A percentile compares a stretch with the other conserved stretches of the same genome.
Conservation (phyloP, 1,140 invertebrate genomes). For the Drosophila nikananu region DNA sequence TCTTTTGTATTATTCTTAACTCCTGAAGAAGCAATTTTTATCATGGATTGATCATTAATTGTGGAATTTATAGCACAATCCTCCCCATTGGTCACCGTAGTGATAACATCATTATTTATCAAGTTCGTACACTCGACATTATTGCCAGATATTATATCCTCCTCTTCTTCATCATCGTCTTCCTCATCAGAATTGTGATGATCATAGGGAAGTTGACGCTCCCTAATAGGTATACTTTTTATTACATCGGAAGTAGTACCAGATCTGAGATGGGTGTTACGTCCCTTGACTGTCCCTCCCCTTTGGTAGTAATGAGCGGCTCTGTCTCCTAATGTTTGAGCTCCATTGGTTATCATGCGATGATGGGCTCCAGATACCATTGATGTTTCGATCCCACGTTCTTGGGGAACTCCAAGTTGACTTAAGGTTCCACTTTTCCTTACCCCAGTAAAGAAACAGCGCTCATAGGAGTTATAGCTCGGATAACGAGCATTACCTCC, state of each 20-base stretch:
- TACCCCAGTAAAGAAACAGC: conserved; percentile 63
- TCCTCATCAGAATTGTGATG: conserved; percentile 64
- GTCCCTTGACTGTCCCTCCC: conserved; percentile 4
- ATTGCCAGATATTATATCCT: conserved; percentile 69
- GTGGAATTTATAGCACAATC: conserved; percentile 18
- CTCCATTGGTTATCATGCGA: conserved; percentile 26
- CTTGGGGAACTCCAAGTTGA: conserved; percentile 55
- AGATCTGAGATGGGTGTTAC: conserved; percentile 13
- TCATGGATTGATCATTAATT: conserved; percentile 17
- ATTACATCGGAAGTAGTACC: conserved; percentile 23
- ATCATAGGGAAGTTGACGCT: conserved; percentile 52
- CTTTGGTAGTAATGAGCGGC: conserved; percentile 38
- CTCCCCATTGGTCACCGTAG: conserved; percentile 28
- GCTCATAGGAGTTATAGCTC: conserved; percentile 79
- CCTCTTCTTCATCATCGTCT: conserved; percentile 73
- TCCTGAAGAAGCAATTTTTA: conserved; percentile 1
- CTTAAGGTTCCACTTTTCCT: conserved; percentile 81
- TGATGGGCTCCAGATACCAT: conserved; percentile 15
- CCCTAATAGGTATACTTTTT: conserved; percentile 32
- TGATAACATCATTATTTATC: conserved; percentile 53
- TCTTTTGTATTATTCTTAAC: conserved; percentile 26
- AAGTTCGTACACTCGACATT: conserved; percentile 78
- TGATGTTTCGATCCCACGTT: conserved; percentile 29
- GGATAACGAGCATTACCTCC: conserved; percentile 47
- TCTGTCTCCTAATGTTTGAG: conserved; percentile 48